These are phyloP conservation scores for Ramphastos sulfuratus DNA, from an alignment of 2,113 vertebrate species.

Conservation along the genomic window DNA sequence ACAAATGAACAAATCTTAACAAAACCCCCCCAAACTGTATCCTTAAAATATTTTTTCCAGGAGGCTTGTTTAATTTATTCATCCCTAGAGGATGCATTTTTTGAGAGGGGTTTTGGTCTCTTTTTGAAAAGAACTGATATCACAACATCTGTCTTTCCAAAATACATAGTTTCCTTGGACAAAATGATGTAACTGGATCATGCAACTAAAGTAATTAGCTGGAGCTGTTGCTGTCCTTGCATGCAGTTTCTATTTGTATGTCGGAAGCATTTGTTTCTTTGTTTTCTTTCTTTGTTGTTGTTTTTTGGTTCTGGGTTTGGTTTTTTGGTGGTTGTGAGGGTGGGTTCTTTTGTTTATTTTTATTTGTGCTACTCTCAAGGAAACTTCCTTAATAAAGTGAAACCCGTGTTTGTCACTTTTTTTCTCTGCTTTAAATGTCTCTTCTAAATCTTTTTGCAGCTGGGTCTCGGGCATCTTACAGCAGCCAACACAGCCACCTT, in stretches of 20 bases:
- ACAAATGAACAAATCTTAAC: too few relatives aligned
- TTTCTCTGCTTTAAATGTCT: background rate
- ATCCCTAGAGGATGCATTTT: background rate
- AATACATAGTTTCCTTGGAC: background rate
- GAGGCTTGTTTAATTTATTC: background rate
- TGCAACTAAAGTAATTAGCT: constrained; percentile 33
- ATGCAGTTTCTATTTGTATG: constrained; percentile 25
- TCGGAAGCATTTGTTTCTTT: background rate
- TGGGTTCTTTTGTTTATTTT: background rate
- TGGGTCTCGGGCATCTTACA: constrained; percentile 94
- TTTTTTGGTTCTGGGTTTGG: background rate
- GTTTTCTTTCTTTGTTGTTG: background rate
- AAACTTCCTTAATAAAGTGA: background rate
- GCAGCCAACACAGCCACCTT: constrained; percentile 95
- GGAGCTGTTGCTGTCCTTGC: background rate
- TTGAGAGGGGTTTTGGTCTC: background rate
- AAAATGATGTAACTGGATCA: constrained; percentile 12
- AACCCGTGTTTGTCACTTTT: background rate
- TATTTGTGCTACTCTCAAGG: background rate
- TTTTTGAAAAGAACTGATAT: background rate
- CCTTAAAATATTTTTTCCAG: background rate
- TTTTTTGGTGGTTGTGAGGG: background rate
- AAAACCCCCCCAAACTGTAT: too few relatives aligned
- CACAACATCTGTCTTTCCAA: background rate
- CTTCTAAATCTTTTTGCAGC: constrained; percentile 53